Base-by-base conservation (phyloP, 2,113 vertebrate genomes). In the Eulemur rufifrons region DNA sequence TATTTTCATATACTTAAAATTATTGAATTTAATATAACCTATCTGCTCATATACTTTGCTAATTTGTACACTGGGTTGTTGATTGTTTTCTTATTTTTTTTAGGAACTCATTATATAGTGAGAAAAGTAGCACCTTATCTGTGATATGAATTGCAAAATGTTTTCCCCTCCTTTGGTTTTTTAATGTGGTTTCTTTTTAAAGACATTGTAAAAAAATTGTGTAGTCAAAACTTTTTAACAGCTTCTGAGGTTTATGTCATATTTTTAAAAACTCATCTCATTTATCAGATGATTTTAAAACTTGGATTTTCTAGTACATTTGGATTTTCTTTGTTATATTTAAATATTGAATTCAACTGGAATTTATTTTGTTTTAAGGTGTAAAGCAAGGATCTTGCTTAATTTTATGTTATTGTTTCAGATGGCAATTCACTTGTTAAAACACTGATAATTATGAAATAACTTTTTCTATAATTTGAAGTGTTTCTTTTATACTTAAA, bases 381-480 rank as follows among this genome's bases (percentile, higher is more conserved):
- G 1, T 71, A 64, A 77, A 32, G 21, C 86, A 86, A 68, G 34
- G 20, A 76, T 42, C 21, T 15, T 29, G 18, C 42, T 84, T 88
- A 61, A 83, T 88, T 78, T 73, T 68, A 86, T 82, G 81, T 90
- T 91, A 25, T 74, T 90, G 3, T 91, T 69, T 17, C 17, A 94
- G 56, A 69, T 92, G 32, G 47, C 59, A 12, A 68, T 42, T 83
- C 27, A 68, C 50, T 83, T 81, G 54, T 68, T 76, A 45, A 77
- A 69, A 47, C 11, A 52, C 7, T 23, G 86, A 37, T 76, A 66
- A 74, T 76, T 77, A 59, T 27, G 29, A 76, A 64, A n/a, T 1
- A 47, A 47, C 2, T 17, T 82, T 91, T 54, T 6, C 18, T 27
- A 13, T 81, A 83, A 77, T 61, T 83, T 91, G 29, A 77, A 78